A percentile compares a stretch with the other conserved stretches of the same genome.
Conservation (phyloP, 1,140 invertebrate species). For the Bombus balteatus region DNA sequence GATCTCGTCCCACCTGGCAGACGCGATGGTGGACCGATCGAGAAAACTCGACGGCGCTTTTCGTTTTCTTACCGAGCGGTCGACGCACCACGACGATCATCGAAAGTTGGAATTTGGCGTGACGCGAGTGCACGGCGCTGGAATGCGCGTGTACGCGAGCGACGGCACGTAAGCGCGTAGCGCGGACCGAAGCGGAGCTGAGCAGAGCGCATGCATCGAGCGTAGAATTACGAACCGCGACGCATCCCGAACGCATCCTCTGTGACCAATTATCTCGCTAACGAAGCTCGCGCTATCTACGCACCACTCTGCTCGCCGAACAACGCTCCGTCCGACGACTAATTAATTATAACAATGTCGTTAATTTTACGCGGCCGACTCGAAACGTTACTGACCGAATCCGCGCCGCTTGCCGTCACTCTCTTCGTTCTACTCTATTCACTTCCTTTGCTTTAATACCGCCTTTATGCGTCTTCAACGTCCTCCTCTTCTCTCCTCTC, state of each 20-base stretch:
- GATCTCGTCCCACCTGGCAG: too few relatives aligned
- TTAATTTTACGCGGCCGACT: slow-evolving; percentile 81
- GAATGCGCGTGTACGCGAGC: too few relatives aligned
- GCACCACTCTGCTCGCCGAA: slow-evolving; percentile 54
- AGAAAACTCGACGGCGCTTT: background rate
- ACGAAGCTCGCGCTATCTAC: slow-evolving; percentile 76
- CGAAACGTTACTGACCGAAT: slow-evolving; percentile 80
- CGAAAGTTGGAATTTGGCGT: background rate
- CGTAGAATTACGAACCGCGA: slow-evolving; percentile 79
- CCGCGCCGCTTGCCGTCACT: background rate
- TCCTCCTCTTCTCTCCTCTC: background rate
- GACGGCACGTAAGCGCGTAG: too few relatives aligned
- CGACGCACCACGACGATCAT: background rate
- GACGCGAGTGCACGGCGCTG: background rate
- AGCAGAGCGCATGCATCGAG: slow-evolving; percentile 43
- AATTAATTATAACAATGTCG: slow-evolving; percentile 83
- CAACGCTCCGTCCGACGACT: slow-evolving; percentile 64
- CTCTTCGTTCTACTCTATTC: background rate
- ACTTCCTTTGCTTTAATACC: background rate
- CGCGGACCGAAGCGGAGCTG: background rate
- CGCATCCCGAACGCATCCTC: slow-evolving; percentile 80
- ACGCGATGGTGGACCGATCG: too few relatives aligned
- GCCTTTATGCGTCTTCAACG: background rate
- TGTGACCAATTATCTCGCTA: slow-evolving; percentile 82
- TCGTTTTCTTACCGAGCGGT: background rate